Conservation (phyloP, 2,888 invertebrate species). For the Conus canariensis region DNA sequence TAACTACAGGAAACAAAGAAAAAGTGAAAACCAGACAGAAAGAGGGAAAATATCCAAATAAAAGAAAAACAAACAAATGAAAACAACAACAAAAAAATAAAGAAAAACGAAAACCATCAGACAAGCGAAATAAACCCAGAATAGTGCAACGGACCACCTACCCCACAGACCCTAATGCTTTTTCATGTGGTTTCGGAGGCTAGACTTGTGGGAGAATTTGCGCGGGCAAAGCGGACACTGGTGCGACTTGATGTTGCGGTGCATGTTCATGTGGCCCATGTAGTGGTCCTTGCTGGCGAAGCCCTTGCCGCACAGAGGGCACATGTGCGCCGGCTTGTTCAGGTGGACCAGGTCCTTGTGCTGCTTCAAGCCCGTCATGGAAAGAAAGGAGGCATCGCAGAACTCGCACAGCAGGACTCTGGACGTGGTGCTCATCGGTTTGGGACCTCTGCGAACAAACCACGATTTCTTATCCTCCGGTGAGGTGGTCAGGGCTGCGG, state of each 20-base stretch:
- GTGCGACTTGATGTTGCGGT: slow-evolving; percentile 44
- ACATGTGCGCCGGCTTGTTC: slow-evolving; percentile 32
- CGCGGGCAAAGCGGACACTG: slow-evolving; percentile 42
- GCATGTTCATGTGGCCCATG: slow-evolving; percentile 48
- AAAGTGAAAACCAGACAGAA: neutral
- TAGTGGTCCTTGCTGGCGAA: slow-evolving; percentile 44
- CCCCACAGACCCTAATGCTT: neutral
- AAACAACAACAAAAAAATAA: neutral
- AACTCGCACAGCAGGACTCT: slow-evolving; percentile 29
- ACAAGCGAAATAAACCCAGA: neutral
- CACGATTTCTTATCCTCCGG: neutral
- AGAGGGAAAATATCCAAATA: neutral
- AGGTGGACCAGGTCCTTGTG: slow-evolving; percentile 40
- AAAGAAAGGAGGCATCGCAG: slow-evolving; percentile 30
- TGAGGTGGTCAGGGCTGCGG: neutral
- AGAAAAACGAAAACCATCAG: neutral
- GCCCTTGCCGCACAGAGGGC: slow-evolving; percentile 45
- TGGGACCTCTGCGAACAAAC: neutral
- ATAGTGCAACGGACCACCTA: neutral
- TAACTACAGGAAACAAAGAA: neutral
- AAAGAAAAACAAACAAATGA: neutral
- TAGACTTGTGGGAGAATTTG: slow-evolving; percentile 44
- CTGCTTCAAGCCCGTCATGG: slow-evolving; percentile 37
- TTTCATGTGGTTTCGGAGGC: slow-evolving; percentile 41
- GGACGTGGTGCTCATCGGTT: neutral